phyloP scores from a whole-genome alignment of 2,797 vertebrate genomes.

The Caiman crocodilus region DNA sequence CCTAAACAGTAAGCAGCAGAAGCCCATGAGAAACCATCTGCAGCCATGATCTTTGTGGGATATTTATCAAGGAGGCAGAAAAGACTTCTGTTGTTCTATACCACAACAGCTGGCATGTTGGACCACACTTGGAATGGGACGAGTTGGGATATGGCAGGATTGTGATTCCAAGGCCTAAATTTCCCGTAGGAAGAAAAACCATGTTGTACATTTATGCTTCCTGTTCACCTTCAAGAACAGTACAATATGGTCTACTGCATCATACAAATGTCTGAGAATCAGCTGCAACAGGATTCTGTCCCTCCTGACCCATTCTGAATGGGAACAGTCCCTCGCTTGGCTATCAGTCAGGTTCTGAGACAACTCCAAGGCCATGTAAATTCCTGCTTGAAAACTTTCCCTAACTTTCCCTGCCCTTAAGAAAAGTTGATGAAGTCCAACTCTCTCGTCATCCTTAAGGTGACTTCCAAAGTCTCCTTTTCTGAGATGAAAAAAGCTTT shows the following conservation, averaged over 20 bases:
- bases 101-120: not conserved
- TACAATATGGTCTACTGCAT: not conserved
- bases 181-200: not conserved
- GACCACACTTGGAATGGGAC: not conserved
- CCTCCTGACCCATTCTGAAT: not conserved
- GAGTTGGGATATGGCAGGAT: not conserved
- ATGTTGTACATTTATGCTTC: not conserved
- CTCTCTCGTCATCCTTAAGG: conserved; percentile 84
- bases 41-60: not conserved
- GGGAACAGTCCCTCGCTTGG: not conserved
- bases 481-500: conserved; percentile 88
- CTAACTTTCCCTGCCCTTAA: conserved; percentile 24
- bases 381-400: not conserved
- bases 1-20: not conserved
- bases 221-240: not conserved
- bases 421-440: conserved; percentile 84
- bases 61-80: not conserved
- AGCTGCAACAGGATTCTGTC: not conserved
- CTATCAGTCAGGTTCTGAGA: not conserved
- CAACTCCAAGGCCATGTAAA: not conserved
- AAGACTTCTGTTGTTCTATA: not conserved
- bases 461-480: conserved; percentile 88
- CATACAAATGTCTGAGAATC: not conserved
- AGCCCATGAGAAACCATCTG: not conserved
- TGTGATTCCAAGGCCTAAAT: not conserved